Conservation (phyloP, 2,888 invertebrate genomes). For the Eucera pruinosa region DNA sequence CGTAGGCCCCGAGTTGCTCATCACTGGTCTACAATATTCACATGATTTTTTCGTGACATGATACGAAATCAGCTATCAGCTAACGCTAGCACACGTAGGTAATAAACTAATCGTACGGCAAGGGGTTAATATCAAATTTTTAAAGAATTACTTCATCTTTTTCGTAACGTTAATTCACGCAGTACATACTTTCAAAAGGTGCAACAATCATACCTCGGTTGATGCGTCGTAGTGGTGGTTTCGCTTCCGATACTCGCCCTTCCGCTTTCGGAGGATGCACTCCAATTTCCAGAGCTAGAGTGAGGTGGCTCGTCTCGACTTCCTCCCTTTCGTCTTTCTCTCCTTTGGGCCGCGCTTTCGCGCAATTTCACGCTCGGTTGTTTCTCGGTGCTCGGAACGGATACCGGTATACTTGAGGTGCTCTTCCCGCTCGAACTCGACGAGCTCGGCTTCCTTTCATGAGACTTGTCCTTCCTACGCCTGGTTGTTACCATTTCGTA, state of each 20-base stretch:
- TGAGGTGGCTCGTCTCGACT: conserved; percentile 92
- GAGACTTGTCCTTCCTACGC: conserved; percentile 89
- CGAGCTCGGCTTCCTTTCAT: conserved; percentile 92
- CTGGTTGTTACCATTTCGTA: conserved; percentile 89
- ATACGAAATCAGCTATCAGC: too few relatives aligned
- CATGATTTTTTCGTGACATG: too few relatives aligned
- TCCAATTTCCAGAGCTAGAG: conserved; percentile 97
- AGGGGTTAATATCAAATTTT: too few relatives aligned
- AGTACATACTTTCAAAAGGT: background rate
- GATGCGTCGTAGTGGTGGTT: conserved; percentile 88
- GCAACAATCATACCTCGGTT: conserved; percentile 76
- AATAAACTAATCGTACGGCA: too few relatives aligned
- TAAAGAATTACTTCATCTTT: background rate
- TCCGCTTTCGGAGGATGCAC: conserved; percentile 95
- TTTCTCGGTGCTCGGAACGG: conserved; percentile 74
- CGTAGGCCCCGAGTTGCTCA: too few relatives aligned
- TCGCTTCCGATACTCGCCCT: conserved; percentile 94
- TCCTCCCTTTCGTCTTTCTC: conserved; percentile 88
- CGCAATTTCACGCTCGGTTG: conserved; percentile 89
- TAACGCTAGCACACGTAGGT: too few relatives aligned
- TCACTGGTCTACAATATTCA: too few relatives aligned
- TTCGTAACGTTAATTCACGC: background rate
- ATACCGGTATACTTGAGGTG: conserved; percentile 78
- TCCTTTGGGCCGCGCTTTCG: conserved; percentile 89
- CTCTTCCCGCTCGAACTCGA: conserved; percentile 86